A percentile compares a stretch with the other conserved stretches of the same genome.
Conservation (phyloP, 2,888 invertebrate genomes). For the Diadromus collaris region DNA sequence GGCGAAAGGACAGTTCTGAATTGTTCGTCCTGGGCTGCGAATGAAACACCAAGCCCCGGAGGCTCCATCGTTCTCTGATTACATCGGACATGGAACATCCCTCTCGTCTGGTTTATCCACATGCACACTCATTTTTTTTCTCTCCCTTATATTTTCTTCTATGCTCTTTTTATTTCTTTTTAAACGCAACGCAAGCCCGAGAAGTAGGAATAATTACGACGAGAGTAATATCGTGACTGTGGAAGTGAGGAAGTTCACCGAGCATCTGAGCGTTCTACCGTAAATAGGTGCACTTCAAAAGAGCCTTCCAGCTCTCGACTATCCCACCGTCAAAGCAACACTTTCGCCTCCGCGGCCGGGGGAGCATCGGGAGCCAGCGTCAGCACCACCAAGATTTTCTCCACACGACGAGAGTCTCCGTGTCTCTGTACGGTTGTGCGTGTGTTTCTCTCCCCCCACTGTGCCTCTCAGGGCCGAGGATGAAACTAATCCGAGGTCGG, state of each 20-base stretch:
- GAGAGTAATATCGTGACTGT: slow-evolving; percentile 50
- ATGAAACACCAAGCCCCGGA: neutral
- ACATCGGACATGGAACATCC: neutral
- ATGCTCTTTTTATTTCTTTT: slow-evolving; percentile 1
- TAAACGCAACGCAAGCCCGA: slow-evolving; percentile 10
- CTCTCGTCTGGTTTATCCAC: neutral
- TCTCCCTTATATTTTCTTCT: slow-evolving; percentile 16
- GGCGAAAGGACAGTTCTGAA: neutral
- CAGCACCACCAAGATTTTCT: slow-evolving; percentile 46
- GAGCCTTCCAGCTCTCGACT: slow-evolving; percentile 41
- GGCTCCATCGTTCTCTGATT: neutral
- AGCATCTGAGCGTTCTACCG: slow-evolving; percentile 53
- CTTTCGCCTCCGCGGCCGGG: slow-evolving; percentile 27
- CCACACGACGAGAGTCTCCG: slow-evolving; percentile 20
- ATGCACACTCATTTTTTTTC: too few species aligned
- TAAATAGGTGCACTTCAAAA: slow-evolving; percentile 58
- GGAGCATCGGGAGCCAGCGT: slow-evolving; percentile 29
- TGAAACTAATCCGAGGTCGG: slow-evolving; percentile 66
- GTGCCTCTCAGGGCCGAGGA: slow-evolving; percentile 50
- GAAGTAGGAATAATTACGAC: slow-evolving; percentile 47
- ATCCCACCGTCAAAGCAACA: slow-evolving; percentile 51
- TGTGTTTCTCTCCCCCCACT: slow-evolving; percentile 26
- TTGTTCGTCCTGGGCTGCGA: neutral
- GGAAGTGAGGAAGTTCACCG: slow-evolving; percentile 15
- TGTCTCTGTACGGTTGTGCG: neutral